Base-by-base conservation (phyloP, 1,140 invertebrate genomes). In the Drosophila ironensis region DNA sequence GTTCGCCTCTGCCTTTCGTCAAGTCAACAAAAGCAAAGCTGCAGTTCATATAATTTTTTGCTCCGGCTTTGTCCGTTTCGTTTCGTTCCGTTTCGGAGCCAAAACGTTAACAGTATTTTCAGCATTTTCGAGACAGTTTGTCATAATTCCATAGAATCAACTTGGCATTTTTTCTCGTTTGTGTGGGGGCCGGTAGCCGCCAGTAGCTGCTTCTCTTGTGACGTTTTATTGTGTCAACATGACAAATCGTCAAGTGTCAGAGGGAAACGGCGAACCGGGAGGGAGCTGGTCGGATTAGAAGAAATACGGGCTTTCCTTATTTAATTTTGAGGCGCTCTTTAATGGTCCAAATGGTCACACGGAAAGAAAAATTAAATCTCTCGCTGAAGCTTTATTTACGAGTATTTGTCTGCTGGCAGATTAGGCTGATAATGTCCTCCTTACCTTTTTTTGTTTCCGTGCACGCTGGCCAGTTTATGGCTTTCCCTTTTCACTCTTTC, bases 101-200 rank as follows among this genome's bases (percentile, higher is more conserved):
- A 74, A 78, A 80, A 78, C 81, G 80, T 84, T 82, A 86, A 68
- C 80, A 80, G 80, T 74, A 86, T 86, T 86, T 86, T 75, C 71
- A 80, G 80, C 80, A 86, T 86, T 86, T 86, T 86, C 46, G 71
- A 86, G 80, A 86, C 80, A 86, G 80, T 86, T 86, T 84, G 80
- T 86, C 80, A 86, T 86, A 86, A 86, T 86, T 86, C 77, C 80
- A 86, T 72, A 68, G 81, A 66, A 84, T 84, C 53, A 67, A 57
- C 73, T 71, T 40, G 35, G 35, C 56, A 51, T 42, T 47, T 59
- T 47, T 72, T 53, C 24, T 50, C 57, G 16, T 48, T 38, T 50
- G 27, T 22, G 41, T 42, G 46, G n/a, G n/a, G n/a, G n/a, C n/a
- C n/a, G n/a, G n/a, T n/a, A n/a, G n/a, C n/a, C n/a, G n/a, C n/a